Conservation (phyloP, 2,888 invertebrate genomes). For the Heliconius cydno region DNA sequence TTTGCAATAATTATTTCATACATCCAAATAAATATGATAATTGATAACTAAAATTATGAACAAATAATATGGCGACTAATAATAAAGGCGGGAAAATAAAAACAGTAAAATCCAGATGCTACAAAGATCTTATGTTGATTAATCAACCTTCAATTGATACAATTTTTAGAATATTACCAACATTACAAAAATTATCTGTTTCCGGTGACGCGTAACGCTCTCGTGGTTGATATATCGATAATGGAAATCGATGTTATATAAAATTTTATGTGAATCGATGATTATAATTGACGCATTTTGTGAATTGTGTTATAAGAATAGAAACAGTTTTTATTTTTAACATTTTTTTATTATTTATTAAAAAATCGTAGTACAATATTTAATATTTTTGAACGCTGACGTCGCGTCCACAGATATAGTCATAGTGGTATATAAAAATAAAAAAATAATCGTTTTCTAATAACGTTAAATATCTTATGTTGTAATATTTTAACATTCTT, state of each 20-base stretch:
- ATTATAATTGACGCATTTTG: neutral
- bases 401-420: too few species aligned
- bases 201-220: neutral
- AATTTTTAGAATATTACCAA: neutral
- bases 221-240: neutral
- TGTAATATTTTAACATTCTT: neutral
- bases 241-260: slow-evolving; percentile 4
- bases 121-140: neutral
- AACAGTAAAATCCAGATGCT: neutral
- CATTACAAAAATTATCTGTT: slow-evolving; percentile 15
- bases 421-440: too few species aligned
- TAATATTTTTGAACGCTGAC: too few species aligned
- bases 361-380: too few species aligned
- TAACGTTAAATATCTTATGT: neutral
- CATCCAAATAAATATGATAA: neutral
- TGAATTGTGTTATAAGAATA: too few species aligned
- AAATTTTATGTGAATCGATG: neutral
- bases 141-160: slow-evolving; percentile 6
- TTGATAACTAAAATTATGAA: neutral
- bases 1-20: neutral
- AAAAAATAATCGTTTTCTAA: too few species aligned
- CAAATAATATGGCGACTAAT: neutral
- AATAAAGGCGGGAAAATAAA: slow-evolving; percentile 13
- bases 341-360: neutral
- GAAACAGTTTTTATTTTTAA: neutral